Conservation (phyloP, 2,888 invertebrate species). For the Ectobius pallidus region DNA sequence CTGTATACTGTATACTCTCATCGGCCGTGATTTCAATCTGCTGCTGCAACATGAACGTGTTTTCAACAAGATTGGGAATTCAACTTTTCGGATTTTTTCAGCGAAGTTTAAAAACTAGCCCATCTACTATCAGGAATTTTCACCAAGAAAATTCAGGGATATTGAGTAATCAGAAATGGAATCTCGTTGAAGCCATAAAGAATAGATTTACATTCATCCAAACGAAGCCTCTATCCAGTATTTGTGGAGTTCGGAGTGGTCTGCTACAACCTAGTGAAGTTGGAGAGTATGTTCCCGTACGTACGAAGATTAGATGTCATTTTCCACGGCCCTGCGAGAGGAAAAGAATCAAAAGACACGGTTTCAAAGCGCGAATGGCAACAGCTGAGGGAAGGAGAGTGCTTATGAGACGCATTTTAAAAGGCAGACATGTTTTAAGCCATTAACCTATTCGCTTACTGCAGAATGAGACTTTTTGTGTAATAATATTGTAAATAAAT, state of each 20-base stretch:
- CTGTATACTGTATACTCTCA: no score
- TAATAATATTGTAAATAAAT: no score
- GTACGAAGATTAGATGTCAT: constrained; percentile 65
- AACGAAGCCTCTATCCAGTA: not conserved
- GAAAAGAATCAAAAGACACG: constrained; percentile 71
- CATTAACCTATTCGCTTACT: no score
- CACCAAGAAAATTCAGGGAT: no score
- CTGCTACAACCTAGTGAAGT: not conserved
- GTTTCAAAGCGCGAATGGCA: constrained; percentile 72
- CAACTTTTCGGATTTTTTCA: no score
- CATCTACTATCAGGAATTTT: no score
- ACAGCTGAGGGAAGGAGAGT: constrained; percentile 71
- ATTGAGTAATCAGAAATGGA: not conserved
- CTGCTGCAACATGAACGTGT: no score
- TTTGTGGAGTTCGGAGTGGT: not conserved
- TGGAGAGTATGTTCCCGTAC: not conserved
- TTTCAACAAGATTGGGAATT: no score
- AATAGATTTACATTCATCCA: not conserved
- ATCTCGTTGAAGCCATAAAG: not conserved
- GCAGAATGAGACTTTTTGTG: no score
- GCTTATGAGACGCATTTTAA: constrained; percentile 77
- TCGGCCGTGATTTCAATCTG: no score
- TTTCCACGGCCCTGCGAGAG: constrained; percentile 79
- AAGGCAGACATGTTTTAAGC: constrained; percentile 70
- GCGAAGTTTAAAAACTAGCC: no score